Evolutionary conservation across 2,888 invertebrate species (phyloP).

Genomic region (Eledona agricola): DNA sequence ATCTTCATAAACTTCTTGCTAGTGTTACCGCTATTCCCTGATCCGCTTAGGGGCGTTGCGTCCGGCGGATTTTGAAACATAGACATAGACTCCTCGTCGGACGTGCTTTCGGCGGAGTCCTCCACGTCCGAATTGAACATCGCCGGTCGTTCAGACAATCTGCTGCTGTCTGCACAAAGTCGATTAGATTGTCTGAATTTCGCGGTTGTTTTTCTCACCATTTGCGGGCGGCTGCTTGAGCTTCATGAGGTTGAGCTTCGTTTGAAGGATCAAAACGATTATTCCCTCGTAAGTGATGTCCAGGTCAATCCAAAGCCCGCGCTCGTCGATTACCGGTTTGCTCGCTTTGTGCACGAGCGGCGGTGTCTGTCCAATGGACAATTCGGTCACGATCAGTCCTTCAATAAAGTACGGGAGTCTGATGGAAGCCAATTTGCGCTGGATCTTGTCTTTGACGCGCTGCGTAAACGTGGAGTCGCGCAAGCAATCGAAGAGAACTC

Average conservation of each 20-base stretch:
- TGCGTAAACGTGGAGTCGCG: slow-evolving; percentile 75
- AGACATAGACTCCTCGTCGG: slow-evolving; percentile 70
- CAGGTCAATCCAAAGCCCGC: slow-evolving; percentile 90
- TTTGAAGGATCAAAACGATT: slow-evolving; percentile 83
- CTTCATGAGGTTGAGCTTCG: slow-evolving; percentile 85
- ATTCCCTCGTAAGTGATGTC: slow-evolving; percentile 82
- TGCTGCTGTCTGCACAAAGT: slow-evolving; percentile 42
- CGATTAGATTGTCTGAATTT: not conserved
- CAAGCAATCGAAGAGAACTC: slow-evolving; percentile 85
- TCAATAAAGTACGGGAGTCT: slow-evolving; percentile 91
- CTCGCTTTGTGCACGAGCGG: slow-evolving; percentile 72
- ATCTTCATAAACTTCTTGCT: slow-evolving; percentile 79
- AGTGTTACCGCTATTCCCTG: slow-evolving; percentile 46
- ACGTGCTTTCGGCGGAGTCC: slow-evolving; percentile 82
- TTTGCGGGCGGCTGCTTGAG: slow-evolving; percentile 61
- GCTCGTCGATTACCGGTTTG: slow-evolving; percentile 76
- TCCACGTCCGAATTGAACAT: slow-evolving; percentile 81
- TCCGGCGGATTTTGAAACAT: slow-evolving; percentile 20
- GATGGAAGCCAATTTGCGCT: slow-evolving; percentile 85
- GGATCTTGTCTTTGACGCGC: slow-evolving; percentile 79
- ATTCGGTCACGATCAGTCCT: slow-evolving; percentile 77
- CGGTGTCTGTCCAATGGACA: slow-evolving; percentile 76
- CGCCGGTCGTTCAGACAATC: slow-evolving; percentile 61
- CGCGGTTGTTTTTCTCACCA: slow-evolving; percentile 37
- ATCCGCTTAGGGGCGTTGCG: slow-evolving; percentile 27